Conservation (phyloP, 2,797 vertebrate species). For the Apogon talboti region DNA sequence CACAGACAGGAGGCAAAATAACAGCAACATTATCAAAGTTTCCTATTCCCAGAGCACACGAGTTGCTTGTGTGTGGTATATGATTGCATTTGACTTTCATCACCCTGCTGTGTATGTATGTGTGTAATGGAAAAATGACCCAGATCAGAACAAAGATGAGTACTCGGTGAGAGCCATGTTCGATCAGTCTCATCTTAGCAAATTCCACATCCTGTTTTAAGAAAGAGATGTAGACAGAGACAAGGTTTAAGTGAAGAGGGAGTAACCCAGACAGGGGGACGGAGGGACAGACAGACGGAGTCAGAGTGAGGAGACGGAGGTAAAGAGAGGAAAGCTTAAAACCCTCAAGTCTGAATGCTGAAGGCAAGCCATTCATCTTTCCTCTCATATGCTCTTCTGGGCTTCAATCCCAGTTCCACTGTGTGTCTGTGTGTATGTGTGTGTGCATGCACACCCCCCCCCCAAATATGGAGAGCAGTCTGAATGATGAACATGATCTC, state of each 20-base stretch:
- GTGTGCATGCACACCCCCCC: conserved; percentile 36
- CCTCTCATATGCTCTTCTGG: conserved; percentile 76
- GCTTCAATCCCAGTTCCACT: conserved; percentile 63
- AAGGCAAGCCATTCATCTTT: conserved; percentile 77
- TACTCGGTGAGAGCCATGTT: conserved; percentile 34
- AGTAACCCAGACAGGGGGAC: background rate
- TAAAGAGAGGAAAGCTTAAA: conserved; percentile 31
- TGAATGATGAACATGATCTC: conserved; percentile 77
- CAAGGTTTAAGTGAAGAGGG: conserved; percentile 2
- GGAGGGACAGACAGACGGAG: background rate
- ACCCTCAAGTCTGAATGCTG: conserved; percentile 68
- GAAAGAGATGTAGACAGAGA: conserved; percentile 31
- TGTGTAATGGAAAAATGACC: conserved; percentile 57
- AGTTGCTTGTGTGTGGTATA: conserved; percentile 55
- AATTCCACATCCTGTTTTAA: conserved; percentile 24
- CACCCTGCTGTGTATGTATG: conserved; percentile 54
- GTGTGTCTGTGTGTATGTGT: conserved; percentile 22
- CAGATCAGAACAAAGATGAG: conserved; percentile 66
- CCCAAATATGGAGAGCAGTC: conserved; percentile 63
- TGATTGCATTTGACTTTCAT: conserved; percentile 80
- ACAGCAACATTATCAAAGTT: conserved; percentile 43
- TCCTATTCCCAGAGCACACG: conserved; percentile 40
- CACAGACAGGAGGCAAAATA: conserved; percentile 25
- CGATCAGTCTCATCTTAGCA: conserved; percentile 30
- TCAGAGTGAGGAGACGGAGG: background rate